Evolutionary conservation across 2,888 invertebrate species (phyloP).

Genomic region (Cremastobaeus sp.): DNA sequence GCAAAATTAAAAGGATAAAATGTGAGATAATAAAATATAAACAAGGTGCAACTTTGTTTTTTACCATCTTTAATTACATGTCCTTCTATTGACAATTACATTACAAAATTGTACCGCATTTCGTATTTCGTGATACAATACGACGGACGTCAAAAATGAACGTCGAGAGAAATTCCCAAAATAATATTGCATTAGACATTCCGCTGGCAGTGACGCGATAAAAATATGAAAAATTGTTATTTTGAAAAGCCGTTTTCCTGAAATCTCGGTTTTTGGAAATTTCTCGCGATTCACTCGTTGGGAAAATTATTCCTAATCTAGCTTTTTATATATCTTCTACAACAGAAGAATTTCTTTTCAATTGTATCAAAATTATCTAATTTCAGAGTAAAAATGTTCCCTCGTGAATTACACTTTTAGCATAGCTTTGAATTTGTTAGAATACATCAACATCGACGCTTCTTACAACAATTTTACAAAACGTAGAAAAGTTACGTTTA

Average conservation of each 20-base stretch:
- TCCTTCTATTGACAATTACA: constrained; percentile 69
- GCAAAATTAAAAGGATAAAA: too few species aligned
- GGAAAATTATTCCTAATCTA: constrained; percentile 42
- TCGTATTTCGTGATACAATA: constrained; percentile 57
- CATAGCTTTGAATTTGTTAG: background rate
- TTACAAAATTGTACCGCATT: constrained; percentile 69
- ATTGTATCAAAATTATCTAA: constrained; percentile 52
- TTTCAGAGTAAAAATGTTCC: constrained; percentile 6
- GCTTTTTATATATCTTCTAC: constrained; percentile 50
- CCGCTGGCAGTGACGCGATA: constrained; percentile 1
- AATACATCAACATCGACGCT: constrained; percentile 9
- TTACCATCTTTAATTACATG: constrained; percentile 68
- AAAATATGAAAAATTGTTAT: constrained; percentile 23
- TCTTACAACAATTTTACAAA: constrained; percentile 11
- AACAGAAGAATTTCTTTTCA: constrained; percentile 38
- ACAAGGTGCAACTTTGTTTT: too few species aligned
- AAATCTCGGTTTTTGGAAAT: constrained; percentile 21
- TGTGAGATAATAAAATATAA: too few species aligned
- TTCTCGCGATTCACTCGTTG: constrained; percentile 35
- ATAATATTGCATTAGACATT: background rate
- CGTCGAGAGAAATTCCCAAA: constrained; percentile 46
- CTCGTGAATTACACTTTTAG: too few species aligned
- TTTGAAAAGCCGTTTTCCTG: background rate
- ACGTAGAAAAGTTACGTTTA: constrained; percentile 15
- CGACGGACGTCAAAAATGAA: constrained; percentile 44